phyloP scores from a whole-genome alignment of 2,797 vertebrate species.

The Enoplosus armatus region DNA sequence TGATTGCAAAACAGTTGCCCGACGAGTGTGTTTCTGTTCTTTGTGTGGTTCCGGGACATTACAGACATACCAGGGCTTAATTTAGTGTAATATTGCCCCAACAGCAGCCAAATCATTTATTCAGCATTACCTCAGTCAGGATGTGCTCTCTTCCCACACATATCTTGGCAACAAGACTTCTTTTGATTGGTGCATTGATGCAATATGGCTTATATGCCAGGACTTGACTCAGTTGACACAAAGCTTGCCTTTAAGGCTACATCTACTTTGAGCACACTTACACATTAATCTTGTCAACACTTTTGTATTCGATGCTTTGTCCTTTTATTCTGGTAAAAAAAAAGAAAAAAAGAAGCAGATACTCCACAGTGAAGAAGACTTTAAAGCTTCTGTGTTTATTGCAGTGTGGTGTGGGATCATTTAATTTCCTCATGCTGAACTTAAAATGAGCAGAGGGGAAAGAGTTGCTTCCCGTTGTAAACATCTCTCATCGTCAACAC shows the following conservation, averaged over 20 bases:
- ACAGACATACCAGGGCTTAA: slow-evolving; percentile 7
- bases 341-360: too few relatives aligned
- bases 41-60: neutral
- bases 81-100: slow-evolving; percentile 30
- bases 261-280: slow-evolving; percentile 35
- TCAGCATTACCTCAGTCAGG: slow-evolving; percentile 53
- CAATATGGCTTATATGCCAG: slow-evolving; percentile 39
- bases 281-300: slow-evolving; percentile 49
- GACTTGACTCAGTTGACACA: slow-evolving; percentile 56
- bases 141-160: slow-evolving; percentile 37
- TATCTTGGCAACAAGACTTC: slow-evolving; percentile 45
- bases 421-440: slow-evolving; percentile 33
- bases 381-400: slow-evolving; percentile 7
- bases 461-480: slow-evolving; percentile 66
- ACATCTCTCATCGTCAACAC: slow-evolving; percentile 61
- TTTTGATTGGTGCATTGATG: slow-evolving; percentile 44
- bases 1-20: neutral
- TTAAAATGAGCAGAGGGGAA: slow-evolving; percentile 11
- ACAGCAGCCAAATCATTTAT: slow-evolving; percentile 45
- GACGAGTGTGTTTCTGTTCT: neutral
- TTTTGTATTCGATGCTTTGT: slow-evolving; percentile 6
- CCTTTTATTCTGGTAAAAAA: neutral
- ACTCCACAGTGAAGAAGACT: neutral
- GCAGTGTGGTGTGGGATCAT: slow-evolving; percentile 7
- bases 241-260: slow-evolving; percentile 29